Conservation (phyloP, 2,797 vertebrate genomes). For the Salmo trutta region DNA sequence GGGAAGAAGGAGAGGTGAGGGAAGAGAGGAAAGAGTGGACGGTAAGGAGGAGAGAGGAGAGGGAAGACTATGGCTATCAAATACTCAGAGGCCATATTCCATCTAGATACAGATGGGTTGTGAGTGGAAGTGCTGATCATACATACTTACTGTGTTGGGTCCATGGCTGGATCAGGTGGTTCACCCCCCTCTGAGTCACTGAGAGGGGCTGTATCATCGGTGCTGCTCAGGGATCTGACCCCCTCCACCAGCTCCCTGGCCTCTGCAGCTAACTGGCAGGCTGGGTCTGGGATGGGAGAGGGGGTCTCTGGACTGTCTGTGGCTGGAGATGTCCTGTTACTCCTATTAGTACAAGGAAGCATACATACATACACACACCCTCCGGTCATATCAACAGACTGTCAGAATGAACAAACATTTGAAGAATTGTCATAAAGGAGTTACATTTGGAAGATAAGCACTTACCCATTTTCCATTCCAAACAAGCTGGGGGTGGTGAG, state of each 20-base stretch:
- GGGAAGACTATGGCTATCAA: not conserved
- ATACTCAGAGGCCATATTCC: not conserved
- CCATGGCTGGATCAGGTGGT: not conserved
- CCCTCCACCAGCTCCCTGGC: slow-evolving; percentile 81
- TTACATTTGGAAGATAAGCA: not conserved
- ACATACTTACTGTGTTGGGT: not conserved
- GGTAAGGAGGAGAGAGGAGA: no score
- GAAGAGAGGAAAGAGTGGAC: not conserved
- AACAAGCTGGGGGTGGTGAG: slow-evolving; percentile 74
- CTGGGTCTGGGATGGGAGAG: slow-evolving; percentile 70
- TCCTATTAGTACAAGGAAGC: slow-evolving; percentile 41
- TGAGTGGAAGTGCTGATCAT: not conserved
- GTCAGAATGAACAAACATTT: not conserved
- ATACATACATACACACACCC: not conserved
- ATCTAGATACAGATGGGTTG: no score
- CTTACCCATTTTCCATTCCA: slow-evolving; percentile 78
- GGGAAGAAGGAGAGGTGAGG: no score
- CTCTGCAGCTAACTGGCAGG: slow-evolving; percentile 79
- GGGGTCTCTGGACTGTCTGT: slow-evolving; percentile 58
- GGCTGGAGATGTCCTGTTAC: slow-evolving; percentile 48
- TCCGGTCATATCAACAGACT: not conserved
- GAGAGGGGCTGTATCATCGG: slow-evolving; percentile 54
- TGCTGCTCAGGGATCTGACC: slow-evolving; percentile 40
- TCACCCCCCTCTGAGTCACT: slow-evolving; percentile 30
- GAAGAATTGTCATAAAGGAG: not conserved